Evolutionary conservation across 2,888 invertebrate genomes (phyloP).

Genomic region (Halocaridina rubra): DNA sequence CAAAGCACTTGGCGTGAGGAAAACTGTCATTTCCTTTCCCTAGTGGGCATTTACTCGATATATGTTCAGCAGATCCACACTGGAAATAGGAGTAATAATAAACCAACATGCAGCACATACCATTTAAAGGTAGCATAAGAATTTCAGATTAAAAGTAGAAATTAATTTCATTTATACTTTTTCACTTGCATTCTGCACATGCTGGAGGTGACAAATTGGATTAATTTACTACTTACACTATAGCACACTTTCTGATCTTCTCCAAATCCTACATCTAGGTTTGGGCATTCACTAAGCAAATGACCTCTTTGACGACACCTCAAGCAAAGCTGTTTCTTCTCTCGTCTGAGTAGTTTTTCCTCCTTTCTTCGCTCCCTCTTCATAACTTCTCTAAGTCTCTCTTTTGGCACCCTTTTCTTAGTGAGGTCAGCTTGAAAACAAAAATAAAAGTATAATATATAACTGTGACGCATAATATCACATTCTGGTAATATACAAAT

Average conservation of each 20-base stretch:
- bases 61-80: conserved; percentile 90
- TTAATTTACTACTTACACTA: conserved; percentile 41
- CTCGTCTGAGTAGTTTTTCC: conserved; percentile 51
- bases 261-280: conserved; percentile 41
- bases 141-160: no score
- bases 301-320: conserved; percentile 70
- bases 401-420: conserved; percentile 31
- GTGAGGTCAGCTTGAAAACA: conserved; percentile 24
- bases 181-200: no score
- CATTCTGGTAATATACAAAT: no score
- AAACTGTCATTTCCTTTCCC: background rate
- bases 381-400: conserved; percentile 37
- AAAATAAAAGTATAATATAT: background rate
- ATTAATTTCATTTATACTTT: no score
- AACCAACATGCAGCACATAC: no score
- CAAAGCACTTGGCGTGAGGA: conserved; percentile 81
- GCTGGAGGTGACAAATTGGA: no score
- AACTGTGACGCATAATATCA: background rate
- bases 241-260: conserved; percentile 22
- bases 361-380: conserved; percentile 58
- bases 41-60: conserved; percentile 70
- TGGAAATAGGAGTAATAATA: conserved; percentile 73
- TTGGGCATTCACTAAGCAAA: conserved; percentile 68
- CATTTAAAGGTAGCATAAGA: no score
- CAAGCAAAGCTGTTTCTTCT: conserved; percentile 67